Conservation (phyloP, 2,113 vertebrate genomes). For the Paracanthobrama guichenoti region DNA sequence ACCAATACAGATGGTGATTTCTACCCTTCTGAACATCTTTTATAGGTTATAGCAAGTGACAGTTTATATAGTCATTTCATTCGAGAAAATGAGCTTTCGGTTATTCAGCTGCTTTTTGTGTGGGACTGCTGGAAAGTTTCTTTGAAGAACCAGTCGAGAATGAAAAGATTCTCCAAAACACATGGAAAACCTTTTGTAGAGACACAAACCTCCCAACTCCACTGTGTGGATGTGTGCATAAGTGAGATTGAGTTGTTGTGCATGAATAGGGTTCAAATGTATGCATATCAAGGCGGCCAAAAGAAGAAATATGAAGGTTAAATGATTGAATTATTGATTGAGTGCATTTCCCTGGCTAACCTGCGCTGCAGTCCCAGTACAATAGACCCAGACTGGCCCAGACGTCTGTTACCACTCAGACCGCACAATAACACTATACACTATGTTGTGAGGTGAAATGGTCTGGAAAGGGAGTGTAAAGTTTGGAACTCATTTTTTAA, state of each 20-base stretch:
- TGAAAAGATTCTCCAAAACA: conserved; percentile 3
- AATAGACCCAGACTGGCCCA: conserved; percentile 41
- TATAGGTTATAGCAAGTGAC: conserved; percentile 35
- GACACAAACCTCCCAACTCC: background rate
- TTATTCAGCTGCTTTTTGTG: conserved; percentile 2
- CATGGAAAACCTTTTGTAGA: conserved; percentile 7
- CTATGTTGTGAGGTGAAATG: conserved; percentile 18
- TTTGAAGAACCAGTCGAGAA: background rate
- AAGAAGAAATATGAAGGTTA: conserved; percentile 45
- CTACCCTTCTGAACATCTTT: conserved; percentile 29
- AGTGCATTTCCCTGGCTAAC: conserved; percentile 38
- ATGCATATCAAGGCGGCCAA: background rate
- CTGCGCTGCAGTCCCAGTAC: conserved; percentile 22
- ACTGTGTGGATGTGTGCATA: conserved; percentile 19
- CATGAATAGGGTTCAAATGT: conserved; percentile 8
- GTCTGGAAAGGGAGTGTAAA: background rate
- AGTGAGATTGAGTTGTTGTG: background rate
- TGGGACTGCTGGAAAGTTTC: conserved; percentile 24
- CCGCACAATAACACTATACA: conserved; percentile 12
- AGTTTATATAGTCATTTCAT: conserved; percentile 47
- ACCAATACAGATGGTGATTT: conserved; percentile 38
- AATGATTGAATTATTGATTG: conserved; percentile 30
- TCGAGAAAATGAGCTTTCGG: conserved; percentile 28
- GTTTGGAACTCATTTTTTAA: background rate
- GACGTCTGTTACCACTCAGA: conserved; percentile 35